Evolutionary conservation across 2,113 vertebrate genomes (phyloP).

Genomic region (Herpailurus yagouaroundi): DNA sequence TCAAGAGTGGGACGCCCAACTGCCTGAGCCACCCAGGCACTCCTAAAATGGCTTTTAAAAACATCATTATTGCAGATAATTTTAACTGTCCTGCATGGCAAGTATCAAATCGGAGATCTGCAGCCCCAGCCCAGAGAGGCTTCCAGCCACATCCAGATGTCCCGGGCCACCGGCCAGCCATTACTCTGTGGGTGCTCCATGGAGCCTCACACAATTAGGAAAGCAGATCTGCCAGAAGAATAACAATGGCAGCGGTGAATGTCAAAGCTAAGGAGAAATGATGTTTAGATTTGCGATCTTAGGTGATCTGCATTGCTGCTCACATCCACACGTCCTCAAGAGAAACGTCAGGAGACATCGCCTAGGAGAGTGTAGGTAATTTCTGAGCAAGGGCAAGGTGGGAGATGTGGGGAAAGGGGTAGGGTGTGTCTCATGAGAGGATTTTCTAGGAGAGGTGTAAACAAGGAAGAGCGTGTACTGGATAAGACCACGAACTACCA

Average conservation of each 20-base stretch:
- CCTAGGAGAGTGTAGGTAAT: neutral
- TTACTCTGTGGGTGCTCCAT: neutral
- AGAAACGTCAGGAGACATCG: constrained; percentile 8
- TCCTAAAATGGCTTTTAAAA: neutral
- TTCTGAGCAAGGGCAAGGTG: neutral
- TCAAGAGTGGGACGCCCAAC: too few species aligned
- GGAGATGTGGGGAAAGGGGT: neutral
- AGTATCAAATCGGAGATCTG: constrained; percentile 7
- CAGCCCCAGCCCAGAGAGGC: neutral
- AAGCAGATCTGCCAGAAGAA: neutral
- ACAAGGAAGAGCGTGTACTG: neutral
- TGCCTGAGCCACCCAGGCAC: too few species aligned
- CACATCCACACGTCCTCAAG: constrained; percentile 12
- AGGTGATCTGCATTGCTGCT: neutral
- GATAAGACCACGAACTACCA: neutral
- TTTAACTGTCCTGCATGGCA: neutral
- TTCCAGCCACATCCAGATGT: constrained; percentile 44
- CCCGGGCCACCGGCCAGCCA: constrained; percentile 51
- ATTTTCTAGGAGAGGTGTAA: neutral
- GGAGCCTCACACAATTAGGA: neutral
- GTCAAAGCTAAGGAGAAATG: constrained; percentile 45
- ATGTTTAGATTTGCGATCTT: constrained; percentile 59
- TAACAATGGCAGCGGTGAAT: constrained; percentile 8
- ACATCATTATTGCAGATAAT: neutral
- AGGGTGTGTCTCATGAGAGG: neutral